Evolutionary conservation across 2,797 vertebrate species (phyloP).

Genomic region (Hypotaenidia okinawae): DNA sequence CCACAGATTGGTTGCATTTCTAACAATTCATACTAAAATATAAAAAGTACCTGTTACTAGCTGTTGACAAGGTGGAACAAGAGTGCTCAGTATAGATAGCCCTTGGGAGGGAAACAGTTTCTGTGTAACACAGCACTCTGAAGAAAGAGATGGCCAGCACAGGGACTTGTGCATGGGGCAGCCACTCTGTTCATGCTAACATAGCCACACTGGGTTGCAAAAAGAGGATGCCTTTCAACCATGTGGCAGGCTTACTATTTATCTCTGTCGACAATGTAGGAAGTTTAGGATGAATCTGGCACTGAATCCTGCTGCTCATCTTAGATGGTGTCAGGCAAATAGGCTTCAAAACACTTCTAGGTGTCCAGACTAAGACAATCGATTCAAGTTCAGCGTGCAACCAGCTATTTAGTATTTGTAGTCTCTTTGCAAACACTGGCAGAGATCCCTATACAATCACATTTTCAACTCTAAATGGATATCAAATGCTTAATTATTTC

Average conservation of each 20-base stretch:
- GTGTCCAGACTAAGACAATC: background rate
- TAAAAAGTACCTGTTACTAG: background rate
- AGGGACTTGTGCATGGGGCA: background rate
- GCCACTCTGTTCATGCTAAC: background rate
- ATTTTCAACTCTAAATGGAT: background rate
- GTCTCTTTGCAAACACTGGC: background rate
- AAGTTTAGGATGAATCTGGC: background rate
- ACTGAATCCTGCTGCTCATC: background rate
- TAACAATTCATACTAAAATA: background rate
- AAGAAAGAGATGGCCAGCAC: background rate
- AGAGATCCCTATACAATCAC: background rate
- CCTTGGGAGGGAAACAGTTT: background rate
- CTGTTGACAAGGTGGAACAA: background rate
- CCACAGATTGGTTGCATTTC: background rate
- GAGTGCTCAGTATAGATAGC: background rate
- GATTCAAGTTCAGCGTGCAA: background rate
- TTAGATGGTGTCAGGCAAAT: background rate
- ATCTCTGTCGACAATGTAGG: background rate
- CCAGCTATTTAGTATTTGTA: background rate
- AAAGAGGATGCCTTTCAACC: background rate
- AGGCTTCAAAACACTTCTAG: background rate
- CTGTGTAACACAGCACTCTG: background rate
- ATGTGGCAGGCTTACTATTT: background rate
- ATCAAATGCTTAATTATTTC: background rate
- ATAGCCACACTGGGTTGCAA: background rate